A percentile compares a stretch with the other conserved stretches of the same genome.
Conservation (phyloP, 1,140 invertebrate species). For the Nasonia vitripennis region DNA sequence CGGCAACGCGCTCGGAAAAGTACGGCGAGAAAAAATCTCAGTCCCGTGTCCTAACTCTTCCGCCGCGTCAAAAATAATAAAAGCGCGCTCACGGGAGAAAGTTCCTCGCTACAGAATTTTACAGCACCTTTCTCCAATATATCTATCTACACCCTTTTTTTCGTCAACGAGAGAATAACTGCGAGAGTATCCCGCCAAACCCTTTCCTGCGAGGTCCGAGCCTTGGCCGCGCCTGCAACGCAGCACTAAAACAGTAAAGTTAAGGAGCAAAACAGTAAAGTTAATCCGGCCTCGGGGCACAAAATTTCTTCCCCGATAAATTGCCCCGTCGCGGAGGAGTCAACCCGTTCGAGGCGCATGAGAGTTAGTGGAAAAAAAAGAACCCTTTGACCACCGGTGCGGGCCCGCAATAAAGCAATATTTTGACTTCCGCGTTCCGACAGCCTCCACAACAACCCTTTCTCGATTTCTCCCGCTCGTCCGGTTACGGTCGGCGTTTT, state of each 20-base stretch:
- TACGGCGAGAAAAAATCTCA: slow-evolving; percentile 25
- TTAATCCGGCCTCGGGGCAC: slow-evolving; percentile 48
- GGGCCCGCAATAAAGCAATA: slow-evolving; percentile 69
- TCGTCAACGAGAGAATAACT: slow-evolving; percentile 37
- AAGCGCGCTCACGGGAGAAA: slow-evolving; percentile 41
- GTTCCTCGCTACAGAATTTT: slow-evolving; percentile 37
- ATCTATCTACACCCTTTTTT: slow-evolving; percentile 6
- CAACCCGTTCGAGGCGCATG: slow-evolving; percentile 61
- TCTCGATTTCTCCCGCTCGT: slow-evolving; percentile 34
- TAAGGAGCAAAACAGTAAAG: slow-evolving; percentile 53
- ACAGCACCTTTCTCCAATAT: slow-evolving; percentile 45
- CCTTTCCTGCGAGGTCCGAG: slow-evolving; percentile 47
- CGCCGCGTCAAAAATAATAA: slow-evolving; percentile 28
- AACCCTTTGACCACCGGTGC: slow-evolving; percentile 57
- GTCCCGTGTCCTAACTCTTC: background rate
- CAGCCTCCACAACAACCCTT: slow-evolving; percentile 54
- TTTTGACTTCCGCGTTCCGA: slow-evolving; percentile 61
- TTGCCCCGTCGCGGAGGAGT: slow-evolving; percentile 46
- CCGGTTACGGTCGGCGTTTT: slow-evolving; percentile 53
- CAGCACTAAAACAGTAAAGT: slow-evolving; percentile 62
- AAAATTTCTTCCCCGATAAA: slow-evolving; percentile 44
- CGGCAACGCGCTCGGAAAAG: background rate
- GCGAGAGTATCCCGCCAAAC: slow-evolving; percentile 47
- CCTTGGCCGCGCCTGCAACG: slow-evolving; percentile 16
- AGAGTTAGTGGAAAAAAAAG: slow-evolving; percentile 13